Conservation (phyloP, 2,113 vertebrate species). For the Hemiprocne comata region DNA sequence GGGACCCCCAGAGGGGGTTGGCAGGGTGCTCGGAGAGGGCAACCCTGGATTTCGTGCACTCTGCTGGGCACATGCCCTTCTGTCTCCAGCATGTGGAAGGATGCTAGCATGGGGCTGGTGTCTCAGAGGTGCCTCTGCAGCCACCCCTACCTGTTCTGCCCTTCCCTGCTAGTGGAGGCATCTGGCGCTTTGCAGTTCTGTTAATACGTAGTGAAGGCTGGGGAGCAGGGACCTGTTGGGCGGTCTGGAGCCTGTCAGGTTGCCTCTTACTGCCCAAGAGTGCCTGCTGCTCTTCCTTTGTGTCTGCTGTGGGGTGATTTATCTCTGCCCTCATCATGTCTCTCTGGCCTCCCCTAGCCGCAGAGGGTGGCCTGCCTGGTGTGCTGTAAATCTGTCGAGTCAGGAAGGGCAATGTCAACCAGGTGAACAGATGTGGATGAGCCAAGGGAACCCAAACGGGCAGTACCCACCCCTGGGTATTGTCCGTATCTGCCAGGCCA, state of each 20-base stretch:
- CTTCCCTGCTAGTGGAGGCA: accelerated
- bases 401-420: neutral
- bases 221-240: neutral
- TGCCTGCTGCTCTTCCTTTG: neutral
- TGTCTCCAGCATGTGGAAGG: accelerated
- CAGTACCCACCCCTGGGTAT: too few relatives aligned
- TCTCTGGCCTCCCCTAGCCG: neutral
- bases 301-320: neutral
- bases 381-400: neutral
- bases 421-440: neutral
- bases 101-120: too few relatives aligned
- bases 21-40: neutral
- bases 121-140: too few relatives aligned
- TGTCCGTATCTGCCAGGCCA: neutral
- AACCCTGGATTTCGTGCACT: accelerated
- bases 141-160: neutral
- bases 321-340: neutral
- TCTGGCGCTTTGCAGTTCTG: neutral
- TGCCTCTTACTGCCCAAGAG: accelerated
- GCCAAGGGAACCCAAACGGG: neutral
- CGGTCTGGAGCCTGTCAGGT: neutral
- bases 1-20: neutral
- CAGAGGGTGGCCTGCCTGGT: neutral
- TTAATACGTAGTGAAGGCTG: neutral
- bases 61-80: too few relatives aligned